Percentiles rank a stretch among this genome's conserved stretches.
Evolutionary conservation across 2,797 vertebrate genomes (phyloP).

Genomic region (Philypnodon macrostomus): DNA sequence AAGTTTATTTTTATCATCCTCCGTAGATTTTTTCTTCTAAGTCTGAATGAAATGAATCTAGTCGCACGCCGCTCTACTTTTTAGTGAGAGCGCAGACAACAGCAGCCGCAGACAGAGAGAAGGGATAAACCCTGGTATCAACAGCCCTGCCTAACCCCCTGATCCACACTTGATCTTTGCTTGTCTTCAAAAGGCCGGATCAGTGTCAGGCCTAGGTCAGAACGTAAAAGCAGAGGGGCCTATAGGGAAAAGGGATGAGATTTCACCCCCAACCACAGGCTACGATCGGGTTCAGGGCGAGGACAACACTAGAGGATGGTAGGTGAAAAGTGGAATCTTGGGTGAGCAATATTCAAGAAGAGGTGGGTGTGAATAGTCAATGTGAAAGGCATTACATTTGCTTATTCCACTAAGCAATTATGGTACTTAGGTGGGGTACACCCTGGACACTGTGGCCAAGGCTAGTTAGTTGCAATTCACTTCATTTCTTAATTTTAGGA

Average conservation of each 20-base stretch:
- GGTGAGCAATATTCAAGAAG: not conserved
- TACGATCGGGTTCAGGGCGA: constrained; percentile 49
- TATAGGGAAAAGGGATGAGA: constrained; percentile 32
- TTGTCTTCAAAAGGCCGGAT: constrained; percentile 64
- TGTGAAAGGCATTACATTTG: no score
- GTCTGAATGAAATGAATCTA: constrained; percentile 36
- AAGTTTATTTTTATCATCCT: constrained; percentile 50
- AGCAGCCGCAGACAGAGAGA: constrained; percentile 22
- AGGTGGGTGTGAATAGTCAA: not conserved
- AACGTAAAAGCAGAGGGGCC: constrained; percentile 41
- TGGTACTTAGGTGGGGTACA: no score
- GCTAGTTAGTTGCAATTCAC: no score
- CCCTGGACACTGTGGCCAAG: no score
- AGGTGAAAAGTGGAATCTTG: not conserved
- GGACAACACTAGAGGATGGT: constrained; percentile 37
- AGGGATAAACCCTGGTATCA: constrained; percentile 18
- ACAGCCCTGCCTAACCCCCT: constrained; percentile 41
- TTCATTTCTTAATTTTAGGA: no score
- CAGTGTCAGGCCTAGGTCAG: constrained; percentile 59
- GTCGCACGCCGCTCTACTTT: no score
- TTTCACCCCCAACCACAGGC: constrained; percentile 37
- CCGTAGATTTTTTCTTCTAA: constrained; percentile 54
- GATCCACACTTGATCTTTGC: constrained; percentile 56
- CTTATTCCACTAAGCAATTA: no score
- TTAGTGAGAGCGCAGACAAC: constrained; percentile 19